Conservation (phyloP, 92 coral and sea anemone species). For the Heliopora coerulea region DNA sequence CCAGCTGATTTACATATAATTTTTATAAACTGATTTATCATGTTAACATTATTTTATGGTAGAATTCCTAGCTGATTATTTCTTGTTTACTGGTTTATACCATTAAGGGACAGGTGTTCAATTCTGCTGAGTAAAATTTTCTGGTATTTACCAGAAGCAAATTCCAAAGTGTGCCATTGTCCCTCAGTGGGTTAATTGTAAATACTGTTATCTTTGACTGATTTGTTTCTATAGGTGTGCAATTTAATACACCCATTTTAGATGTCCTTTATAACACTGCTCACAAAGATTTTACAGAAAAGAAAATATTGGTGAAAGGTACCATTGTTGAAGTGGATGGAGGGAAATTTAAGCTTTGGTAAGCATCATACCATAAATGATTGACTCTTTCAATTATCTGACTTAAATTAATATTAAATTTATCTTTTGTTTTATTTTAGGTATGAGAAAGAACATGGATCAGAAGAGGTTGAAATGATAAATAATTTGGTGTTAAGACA, state of each 20-base stretch:
- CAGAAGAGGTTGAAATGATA: background rate
- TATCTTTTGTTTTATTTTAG: background rate
- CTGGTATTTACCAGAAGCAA: no score
- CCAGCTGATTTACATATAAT: no score
- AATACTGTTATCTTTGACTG: background rate
- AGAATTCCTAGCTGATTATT: no score
- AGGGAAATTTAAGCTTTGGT: constrained; percentile 72
- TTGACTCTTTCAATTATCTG: background rate
- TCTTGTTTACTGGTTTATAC: no score
- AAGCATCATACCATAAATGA: background rate
- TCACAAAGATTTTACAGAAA: constrained; percentile 67
- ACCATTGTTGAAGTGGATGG: constrained; percentile 82
- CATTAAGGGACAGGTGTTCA: no score
- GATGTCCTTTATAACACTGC: constrained; percentile 80
- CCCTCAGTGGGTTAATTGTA: no score
- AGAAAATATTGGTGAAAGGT: constrained; percentile 87
- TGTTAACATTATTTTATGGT: background rate
- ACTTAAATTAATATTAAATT: background rate
- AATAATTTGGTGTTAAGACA: background rate
- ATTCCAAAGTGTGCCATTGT: no score
- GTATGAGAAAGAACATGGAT: background rate
- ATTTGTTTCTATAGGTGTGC: constrained; percentile 56
- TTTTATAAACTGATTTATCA: no score
- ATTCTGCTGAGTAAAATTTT: no score
- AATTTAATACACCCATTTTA: constrained; percentile 68